Evolutionary conservation across 2,113 vertebrate genomes (phyloP), one percentile per base, ranked within the genome.

Genomic region (Macroglossus sobrinus): DNA sequence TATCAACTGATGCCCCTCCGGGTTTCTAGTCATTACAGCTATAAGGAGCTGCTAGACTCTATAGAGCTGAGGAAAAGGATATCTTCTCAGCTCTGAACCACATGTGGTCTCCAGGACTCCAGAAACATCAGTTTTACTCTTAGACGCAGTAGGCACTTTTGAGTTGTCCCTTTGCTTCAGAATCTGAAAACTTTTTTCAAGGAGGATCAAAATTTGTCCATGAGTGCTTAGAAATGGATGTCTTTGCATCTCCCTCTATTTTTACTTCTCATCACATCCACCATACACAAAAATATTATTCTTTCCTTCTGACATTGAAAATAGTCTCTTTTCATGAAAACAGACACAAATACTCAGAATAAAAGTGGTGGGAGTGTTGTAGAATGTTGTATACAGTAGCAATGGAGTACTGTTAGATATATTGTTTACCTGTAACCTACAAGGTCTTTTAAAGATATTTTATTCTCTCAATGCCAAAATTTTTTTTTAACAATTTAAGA

Each of bases 31-130:
- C 8, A 10, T 2, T 47, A n/a, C 1, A 22, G 8, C 59, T 43
- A 5, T 64, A 35, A 0, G 0, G 3, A 81, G 6, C 0, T 50
- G 15, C 24, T n/a, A n/a, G 38, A 1, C 24, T 93, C 53, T 89
- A 30, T 26, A 50, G 9, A 78, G 24, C 18, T 7, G 5, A 89
- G 69, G 55, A 33, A 38, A 76, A 40, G 7, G 6, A 2, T 45
- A 11, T 71, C 59, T 15, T 71, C 53, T 38, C 3, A 9, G 2
- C 26, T 66, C 22, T 16, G 53, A 88, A 61, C 28, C 24, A 24
- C 0, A 35, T 12, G 3, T 69, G 43, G 9, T 61, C 43, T 35
- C 1, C 0, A 7, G 18, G 4, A 6, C 14, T 18, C 28, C 9
- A 38, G 40, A 38, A 80, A 13, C 16, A 50, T 22, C 33, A 35